Evolutionary conservation across 2,113 vertebrate species (phyloP), one percentile per base, ranked within the genome.

Genomic region (Dicerorhinus sumatrensis): DNA sequence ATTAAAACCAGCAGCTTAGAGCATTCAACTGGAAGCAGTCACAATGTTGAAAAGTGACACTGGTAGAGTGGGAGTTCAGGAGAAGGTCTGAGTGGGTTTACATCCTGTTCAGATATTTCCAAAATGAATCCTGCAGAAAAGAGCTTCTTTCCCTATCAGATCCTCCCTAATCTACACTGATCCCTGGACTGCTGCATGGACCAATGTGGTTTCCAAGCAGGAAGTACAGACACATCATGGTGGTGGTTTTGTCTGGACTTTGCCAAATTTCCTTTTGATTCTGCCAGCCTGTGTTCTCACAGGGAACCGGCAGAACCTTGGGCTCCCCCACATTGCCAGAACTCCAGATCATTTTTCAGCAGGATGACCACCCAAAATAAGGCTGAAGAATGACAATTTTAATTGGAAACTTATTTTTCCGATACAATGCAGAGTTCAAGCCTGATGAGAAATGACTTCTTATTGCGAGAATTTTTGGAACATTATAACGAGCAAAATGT

Each of bases 1-100:
- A 98, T 98, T 98, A 98, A 97, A 98, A 97, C 96, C 98, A 98
- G 95, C 94, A 91, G 89, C 33, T 89, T 77, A 93, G 73, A 94
- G 73, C 79, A 97, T 98, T 88, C 94, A 97, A 98, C 95, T 97
- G 97, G 95, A 98, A 95, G 96, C 96, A 94, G 95, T 98, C 97
- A 88, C 88, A 92, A 89, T 82, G 97, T 90, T 97, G 97, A 97
- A 98, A 98, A 97, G 98, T 96, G 95, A 98, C 97, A 80, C 88
- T 85, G 92, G 95, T 77, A n/a, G 90, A 88, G 36, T 96, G 97
- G 97, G 98, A 97, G 98, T 98, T 98, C 96, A 98, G 84, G 95
- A 92, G 94, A 90, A 96, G 97, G 97, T 96, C 98, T 97, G 96
- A 91, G 94, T 92, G 67, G 89, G 70, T 97, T 96, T 96, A 88